Evolutionary conservation across 64 coral and sea anemone species (phyloP), one percentile per base, ranked within the genome.

Genomic region (Montipora cactus): DNA sequence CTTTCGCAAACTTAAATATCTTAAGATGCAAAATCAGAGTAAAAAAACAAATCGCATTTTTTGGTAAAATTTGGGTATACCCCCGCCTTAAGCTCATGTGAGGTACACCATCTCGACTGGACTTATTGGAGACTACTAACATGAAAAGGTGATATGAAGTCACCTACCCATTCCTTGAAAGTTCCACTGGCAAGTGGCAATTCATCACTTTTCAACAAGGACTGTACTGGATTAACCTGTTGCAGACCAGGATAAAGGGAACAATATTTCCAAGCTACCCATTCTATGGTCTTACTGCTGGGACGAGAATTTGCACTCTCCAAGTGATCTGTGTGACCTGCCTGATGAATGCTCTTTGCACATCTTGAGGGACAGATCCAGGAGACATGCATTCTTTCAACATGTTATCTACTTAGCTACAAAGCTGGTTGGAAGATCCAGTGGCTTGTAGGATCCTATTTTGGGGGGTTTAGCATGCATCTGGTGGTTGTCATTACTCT

Each of bases 21-120:
- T 87, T 70, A 88, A 88, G 85, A 23, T 88, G 49, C 85, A 71
- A 74, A 88, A 74, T 75, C 64, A 37, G 70, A 88, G 46, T 46
- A 75, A 88, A 74, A 72, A 59, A 87, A 88, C 75, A 88, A 79
- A 48, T 49, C 48, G 48, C 45, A 79, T 79, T 79, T 79, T 79
- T 11, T n/a, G 48, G 47, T 48, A 6, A 79, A 79, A 48, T 79
- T 79, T 79, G 76, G 76, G 76, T 79, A 64, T 64, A 64, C 59
- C 59, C 59, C 59, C 59, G 59, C 8, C 59, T 64, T 64, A 55
- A 70, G 25, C 0, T 25, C 25, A 25, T 25, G 25, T 25, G 25
- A 25, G 25, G 0, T 25, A 25, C 25, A 25, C 25, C 25, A 25
- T 25, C 0, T 25, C 0, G 25, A 25, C 25, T 25, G 25, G 25